Evolutionary conservation across 2,797 vertebrate genomes (phyloP), one percentile per base, ranked within the genome.

Genomic region (Vespertilio murinus): DNA sequence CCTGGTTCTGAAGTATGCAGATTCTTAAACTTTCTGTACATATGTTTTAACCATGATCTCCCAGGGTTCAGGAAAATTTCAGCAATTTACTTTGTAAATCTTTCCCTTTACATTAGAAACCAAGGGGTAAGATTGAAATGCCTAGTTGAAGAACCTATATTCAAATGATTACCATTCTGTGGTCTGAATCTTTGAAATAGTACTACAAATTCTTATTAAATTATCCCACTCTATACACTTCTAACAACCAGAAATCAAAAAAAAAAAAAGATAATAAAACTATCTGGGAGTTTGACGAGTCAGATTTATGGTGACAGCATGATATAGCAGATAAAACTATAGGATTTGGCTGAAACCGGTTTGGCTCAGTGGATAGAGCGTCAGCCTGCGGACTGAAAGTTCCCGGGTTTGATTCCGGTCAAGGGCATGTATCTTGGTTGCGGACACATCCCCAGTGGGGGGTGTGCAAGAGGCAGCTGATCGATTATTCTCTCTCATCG

Each of bases 51-150:
- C 54, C 45, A 79, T 45, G 38, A 77, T 11, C 65, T 84, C 49
- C 30, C 73, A 70, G 42, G 28, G 33, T 93, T 95, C 74, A 73
- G 54, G 47, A 94, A 95, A 88, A 95, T 22, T 17, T 30, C 52
- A 78, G 61, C 47, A 87, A 77, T 85, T 95, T 90, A 84, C 74
- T 94, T 75, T 71, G 45, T 88, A 67, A 90, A 88, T 88, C 45
- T 92, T 86, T 59, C 74, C 65, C 69, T 88, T 49, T 64, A 88
- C 42, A 78, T 82, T 0, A 85, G 42, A 93, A 93, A 74, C 49
- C 65, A 92, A 80, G 8, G 49, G 49, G 28, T 71, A 91, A 18
- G 16, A 78, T 38, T 83, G 80, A 80, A 93, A 75, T 38, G 86
- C 12, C 81, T 59, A 84, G 23, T 2, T 83, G 33, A 95, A 90